Evolutionary conservation across 2,888 invertebrate species (phyloP).

Genomic region (Strigamia transsilvanica): DNA sequence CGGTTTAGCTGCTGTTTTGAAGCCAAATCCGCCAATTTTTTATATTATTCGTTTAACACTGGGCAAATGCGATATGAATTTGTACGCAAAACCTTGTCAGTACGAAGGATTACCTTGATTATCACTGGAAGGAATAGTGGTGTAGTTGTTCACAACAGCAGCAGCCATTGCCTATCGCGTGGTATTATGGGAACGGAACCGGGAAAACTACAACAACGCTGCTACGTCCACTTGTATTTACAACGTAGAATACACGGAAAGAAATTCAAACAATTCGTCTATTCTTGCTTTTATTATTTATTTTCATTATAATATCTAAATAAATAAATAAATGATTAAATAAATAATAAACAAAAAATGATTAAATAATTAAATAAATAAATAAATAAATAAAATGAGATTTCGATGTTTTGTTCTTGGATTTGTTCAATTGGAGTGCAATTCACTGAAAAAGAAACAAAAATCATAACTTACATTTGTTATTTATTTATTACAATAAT

Average conservation of each 20-base stretch:
- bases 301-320: not conserved
- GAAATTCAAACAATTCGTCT: too few species aligned
- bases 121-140: not conserved
- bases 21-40: not conserved
- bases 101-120: slow-evolving; percentile 33
- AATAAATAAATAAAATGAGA: not conserved
- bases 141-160: not conserved
- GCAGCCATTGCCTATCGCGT: not conserved
- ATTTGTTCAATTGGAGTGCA: not conserved
- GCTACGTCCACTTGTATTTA: not conserved
- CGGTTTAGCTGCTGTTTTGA: not conserved
- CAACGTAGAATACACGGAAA: not conserved
- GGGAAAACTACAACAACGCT: not conserved
- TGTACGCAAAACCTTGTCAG: not conserved
- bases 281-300: too few species aligned
- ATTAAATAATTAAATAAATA: not conserved
- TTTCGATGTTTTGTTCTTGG: not conserved
- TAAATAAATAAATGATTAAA: not conserved
- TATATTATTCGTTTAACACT: not conserved
- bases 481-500: not conserved
- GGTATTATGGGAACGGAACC: not conserved
- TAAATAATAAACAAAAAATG: not conserved
- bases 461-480: not conserved
- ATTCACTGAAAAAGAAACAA: not conserved
- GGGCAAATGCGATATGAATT: not conserved